Evolutionary conservation across 1,140 invertebrate species (phyloP), one percentile per base, ranked within the genome.

Genomic region (Carcinoscorpius rotundicauda): DNA sequence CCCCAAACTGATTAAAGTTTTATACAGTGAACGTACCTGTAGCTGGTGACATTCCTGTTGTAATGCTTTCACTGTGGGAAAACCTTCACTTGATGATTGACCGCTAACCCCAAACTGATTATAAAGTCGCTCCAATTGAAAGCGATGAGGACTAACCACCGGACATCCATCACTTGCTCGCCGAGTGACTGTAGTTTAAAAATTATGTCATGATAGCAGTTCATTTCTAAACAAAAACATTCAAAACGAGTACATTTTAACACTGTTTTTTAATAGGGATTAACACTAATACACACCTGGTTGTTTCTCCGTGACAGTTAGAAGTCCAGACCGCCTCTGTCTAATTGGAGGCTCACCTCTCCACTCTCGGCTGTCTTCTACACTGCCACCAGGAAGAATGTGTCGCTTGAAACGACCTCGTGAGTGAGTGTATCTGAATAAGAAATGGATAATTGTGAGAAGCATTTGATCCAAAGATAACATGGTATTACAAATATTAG

Each of bases 241-340:
- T 29, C 29, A 29, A 29, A 29, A 29, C 2, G 2, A 29, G 29
- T 2, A 29, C 0, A 29, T 29, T 29, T 29, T 29, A 29, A 29
- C 29, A 29, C 29, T 29, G 29, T 29, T 29, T 29, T 29, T 29
- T 29, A 29, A 29, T 29, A 29, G 29, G 2, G 29, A 29, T 29
- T 29, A 29, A 29, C 29, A 29, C 29, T 29, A 29, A 29, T 29
- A 29, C 29, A 77, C 81, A 93, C 90, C 90, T 81, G 90, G 86
- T 63, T 86, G 89, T 71, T 88, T 79, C 75, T 92, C 89, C 67
- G 88, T 91, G 2, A 93, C 90, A 4, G 88, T 89, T 0, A 86
- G 81, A 6, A 92, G 78, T 67, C 89, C 89, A 51, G 86, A 87
- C 60, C 87, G 80, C 70, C 89, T 80, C 64, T 87, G 86, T 70